Base-by-base conservation (phyloP, 2,797 vertebrate species). In the Euphonia xanthogaster region DNA sequence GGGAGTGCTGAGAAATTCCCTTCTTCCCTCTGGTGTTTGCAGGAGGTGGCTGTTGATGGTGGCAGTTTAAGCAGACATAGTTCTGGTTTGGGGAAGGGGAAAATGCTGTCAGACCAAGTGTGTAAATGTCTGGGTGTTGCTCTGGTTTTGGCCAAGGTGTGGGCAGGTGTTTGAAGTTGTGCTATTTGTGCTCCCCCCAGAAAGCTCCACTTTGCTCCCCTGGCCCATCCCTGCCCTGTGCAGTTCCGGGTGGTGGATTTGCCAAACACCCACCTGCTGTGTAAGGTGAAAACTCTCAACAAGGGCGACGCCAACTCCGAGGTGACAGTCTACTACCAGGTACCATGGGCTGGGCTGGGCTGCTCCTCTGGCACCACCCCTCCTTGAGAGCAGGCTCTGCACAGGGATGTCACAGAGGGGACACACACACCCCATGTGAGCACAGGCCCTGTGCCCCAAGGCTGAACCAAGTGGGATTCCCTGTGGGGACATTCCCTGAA, bases 271-370 rank as follows among this genome's bases (percentile, higher is more conserved):
- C 98, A 98, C 91, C 98, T 99, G 96, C 97, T 99, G 33, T 99
- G 99, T 91, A 99, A 99, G 98, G 98, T 99, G 94, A 99, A 98
- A 94, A 98, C 99, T 4, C 98, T 99, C 53, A 99, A 98, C 93
- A 99, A 98, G 94, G 98, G 98, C 9, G 98, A 99, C 27, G 98
- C 98, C 76, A 99, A 99, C 98, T 99, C 99, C 1, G 99, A 99
- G 96, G 99, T 99, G 96, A 96, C 94, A 19, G 97, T 97, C 33
- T 97, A 97, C 30, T 97, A 97, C 72, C 97, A 97, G 97, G 97
- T 97, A 81, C 60, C 0, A 2, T 11, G 7, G 25, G 63, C 79
- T 54, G 15, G 51, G 37, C 62, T 45, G 22, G 4, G 67, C 77
- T 35, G n/a, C n/a, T 51, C 53, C n/a, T 45, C 51, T n/a, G 66